Percentiles rank a stretch among this genome's conserved stretches.
These are phyloP conservation scores for Phyllotis vaccarum DNA, from an alignment of 2,797 vertebrate species.

Conservation along the genomic window DNA sequence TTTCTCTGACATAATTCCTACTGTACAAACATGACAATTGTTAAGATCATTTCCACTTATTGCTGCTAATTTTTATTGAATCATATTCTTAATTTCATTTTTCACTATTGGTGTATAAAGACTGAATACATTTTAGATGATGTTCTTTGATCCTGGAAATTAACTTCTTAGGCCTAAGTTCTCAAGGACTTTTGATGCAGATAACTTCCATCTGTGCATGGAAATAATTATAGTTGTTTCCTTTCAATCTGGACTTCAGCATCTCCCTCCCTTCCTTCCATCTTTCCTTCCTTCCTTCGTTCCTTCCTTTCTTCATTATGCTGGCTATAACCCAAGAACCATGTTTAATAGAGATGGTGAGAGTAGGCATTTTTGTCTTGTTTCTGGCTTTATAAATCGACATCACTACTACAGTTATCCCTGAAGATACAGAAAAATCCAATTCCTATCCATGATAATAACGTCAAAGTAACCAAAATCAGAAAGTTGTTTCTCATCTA, in stretches of 20 bases:
- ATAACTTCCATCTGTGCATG: not conserved
- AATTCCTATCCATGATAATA: not conserved
- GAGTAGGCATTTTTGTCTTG: not conserved
- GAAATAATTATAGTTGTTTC: not conserved
- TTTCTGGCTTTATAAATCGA: not conserved
- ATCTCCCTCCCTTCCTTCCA: not conserved
- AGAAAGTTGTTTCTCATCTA: not conserved
- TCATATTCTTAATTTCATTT: constrained; percentile 17
- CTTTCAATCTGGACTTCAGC: not conserved
- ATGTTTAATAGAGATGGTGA: not conserved
- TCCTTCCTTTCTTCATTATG: not conserved
- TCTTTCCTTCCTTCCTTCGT: not conserved
- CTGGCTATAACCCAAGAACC: not conserved
- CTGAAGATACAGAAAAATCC: not conserved
- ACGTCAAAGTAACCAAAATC: not conserved
- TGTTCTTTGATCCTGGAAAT: not conserved
- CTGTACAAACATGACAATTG: not conserved
- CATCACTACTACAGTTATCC: not conserved
- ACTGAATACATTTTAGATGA: not conserved
- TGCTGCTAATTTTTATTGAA: not conserved
- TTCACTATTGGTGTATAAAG: not conserved
- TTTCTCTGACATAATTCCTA: not conserved
- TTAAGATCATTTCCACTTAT: not conserved
- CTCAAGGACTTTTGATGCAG: not conserved
- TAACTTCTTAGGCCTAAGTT: constrained; percentile 12